A percentile compares a stretch with the other conserved stretches of the same genome.
Conservation (phyloP, 1,140 invertebrate species). For the Campoletis sonorensis region DNA sequence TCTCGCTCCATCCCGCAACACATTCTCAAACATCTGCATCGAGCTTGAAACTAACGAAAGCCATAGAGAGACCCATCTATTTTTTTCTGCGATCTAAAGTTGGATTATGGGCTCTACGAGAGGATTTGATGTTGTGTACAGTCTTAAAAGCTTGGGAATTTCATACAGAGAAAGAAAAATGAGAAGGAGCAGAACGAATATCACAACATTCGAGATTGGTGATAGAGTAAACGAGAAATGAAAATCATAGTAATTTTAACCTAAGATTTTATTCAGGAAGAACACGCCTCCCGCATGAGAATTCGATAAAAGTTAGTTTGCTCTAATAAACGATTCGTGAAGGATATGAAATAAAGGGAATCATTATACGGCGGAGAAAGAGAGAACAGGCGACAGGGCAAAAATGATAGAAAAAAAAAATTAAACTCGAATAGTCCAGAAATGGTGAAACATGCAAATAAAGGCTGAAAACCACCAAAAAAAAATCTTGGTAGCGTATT, state of each 20-base stretch:
- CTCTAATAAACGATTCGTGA: conserved; percentile 51
- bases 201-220: conserved; percentile 24
- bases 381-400: too few relatives aligned
- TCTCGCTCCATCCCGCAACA: neutral
- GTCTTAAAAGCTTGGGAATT: neutral
- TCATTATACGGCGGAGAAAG: conserved; percentile 19
- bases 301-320: conserved; percentile 39
- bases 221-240: neutral
- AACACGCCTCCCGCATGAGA: conserved; percentile 52
- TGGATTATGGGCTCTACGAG: neutral
- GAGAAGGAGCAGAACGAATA: neutral
- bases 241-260: neutral
- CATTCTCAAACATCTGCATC: neutral
- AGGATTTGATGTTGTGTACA: neutral
- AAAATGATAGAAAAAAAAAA: too few relatives aligned
- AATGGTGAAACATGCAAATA: neutral
- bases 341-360: conserved; percentile 51
- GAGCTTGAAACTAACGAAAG: conserved; percentile 1
- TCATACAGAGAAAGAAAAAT: neutral
- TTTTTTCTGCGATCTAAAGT: neutral
- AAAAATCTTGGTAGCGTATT: conserved; percentile 40
- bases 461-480: neutral
- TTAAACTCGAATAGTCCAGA: too few relatives aligned
- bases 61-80: neutral
- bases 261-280: conserved; percentile 7